Percentiles rank a stretch among this genome's conserved stretches.
Evolutionary conservation across 2,113 vertebrate species (phyloP).

Genomic region (Corvus moneduloides): DNA sequence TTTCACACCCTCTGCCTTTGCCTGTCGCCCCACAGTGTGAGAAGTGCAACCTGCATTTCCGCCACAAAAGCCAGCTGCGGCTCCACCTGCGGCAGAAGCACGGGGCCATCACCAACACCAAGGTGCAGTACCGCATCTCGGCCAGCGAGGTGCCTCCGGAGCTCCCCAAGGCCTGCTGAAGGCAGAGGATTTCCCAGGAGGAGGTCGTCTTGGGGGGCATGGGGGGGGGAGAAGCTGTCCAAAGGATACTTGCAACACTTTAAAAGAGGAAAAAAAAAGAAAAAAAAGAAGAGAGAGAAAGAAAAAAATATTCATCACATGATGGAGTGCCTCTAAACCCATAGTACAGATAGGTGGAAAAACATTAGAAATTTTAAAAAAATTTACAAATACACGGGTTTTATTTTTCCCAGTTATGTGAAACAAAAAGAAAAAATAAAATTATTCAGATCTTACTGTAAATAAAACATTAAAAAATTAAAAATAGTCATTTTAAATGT

Average conservation of each 20-base stretch:
- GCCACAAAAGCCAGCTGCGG: constrained; percentile 97
- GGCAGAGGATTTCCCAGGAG: not conserved
- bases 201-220: not conserved
- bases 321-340: constrained; percentile 80
- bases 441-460: constrained; percentile 73
- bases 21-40: constrained; percentile 83
- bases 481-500: constrained; percentile 70
- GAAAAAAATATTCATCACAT: constrained; percentile 40
- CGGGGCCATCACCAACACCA: constrained; percentile 99
- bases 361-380: not conserved
- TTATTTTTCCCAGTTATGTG: constrained; percentile 75
- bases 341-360: constrained; percentile 59
- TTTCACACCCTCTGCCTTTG: not conserved
- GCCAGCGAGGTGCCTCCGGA: constrained; percentile 82
- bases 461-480: constrained; percentile 39
- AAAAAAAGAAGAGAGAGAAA: no score
- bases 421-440: constrained; percentile 67
- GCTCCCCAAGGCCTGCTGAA: constrained; percentile 89
- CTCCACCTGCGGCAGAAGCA: constrained; percentile 97
- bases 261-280: not conserved
- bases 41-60: constrained; percentile 99
- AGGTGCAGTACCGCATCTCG: constrained; percentile 94
- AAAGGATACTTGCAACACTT: constrained; percentile 76
- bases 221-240: constrained; percentile 4
- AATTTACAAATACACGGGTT: constrained; percentile 63